Evolutionary conservation across 1,140 invertebrate genomes (phyloP), one percentile per base, ranked within the genome.

Genomic region (Tetragonula clypearis): DNA sequence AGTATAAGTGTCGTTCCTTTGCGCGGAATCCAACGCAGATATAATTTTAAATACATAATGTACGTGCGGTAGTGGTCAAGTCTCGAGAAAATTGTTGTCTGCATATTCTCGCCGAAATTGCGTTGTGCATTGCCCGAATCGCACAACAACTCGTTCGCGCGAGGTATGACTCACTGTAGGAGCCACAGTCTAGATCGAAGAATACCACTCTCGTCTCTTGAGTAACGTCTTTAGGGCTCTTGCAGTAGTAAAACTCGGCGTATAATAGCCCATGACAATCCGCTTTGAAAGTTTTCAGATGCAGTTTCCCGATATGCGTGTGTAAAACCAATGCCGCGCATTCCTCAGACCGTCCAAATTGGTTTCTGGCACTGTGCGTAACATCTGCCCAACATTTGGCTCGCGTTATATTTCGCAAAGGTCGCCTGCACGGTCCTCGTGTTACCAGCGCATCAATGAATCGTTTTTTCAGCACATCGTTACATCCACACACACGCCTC

Each of bases 301-400:
- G 15, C 72, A 30, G 55, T 85, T 87, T 89, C 86, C 84, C 74
- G 75, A 77, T 82, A 84, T 77, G 79, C 84, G 90, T 82, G 80
- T 73, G 87, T 17, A 53, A 55, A 68, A 73, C 87, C 65, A 71
- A 82, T 79, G 81, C 84, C 81, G 60, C 84, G 80, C 87, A 92
- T 92, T 93, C 82, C 85, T 91, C 80, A 92, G 89, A 88, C 88
- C 87, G 88, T 92, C 93, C 93, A 94, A 94, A 92, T 93, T 90
- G 87, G 90, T 92, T 30, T 93, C 88, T 94, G 93, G 93, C 93
- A 94, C 90, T 71, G 87, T 55, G 71, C 65, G 84, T 85, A 82
- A 56, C 84, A 65, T 83, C 83, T 86, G 74, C 85, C 66, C 41
- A 41, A 41, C 41, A 84, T 90, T 92, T 89, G 85, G 87, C 87